Evolutionary conservation across 1,140 invertebrate species (phyloP), one percentile per base, ranked within the genome.

Genomic region (Macrostomum lignano): DNA sequence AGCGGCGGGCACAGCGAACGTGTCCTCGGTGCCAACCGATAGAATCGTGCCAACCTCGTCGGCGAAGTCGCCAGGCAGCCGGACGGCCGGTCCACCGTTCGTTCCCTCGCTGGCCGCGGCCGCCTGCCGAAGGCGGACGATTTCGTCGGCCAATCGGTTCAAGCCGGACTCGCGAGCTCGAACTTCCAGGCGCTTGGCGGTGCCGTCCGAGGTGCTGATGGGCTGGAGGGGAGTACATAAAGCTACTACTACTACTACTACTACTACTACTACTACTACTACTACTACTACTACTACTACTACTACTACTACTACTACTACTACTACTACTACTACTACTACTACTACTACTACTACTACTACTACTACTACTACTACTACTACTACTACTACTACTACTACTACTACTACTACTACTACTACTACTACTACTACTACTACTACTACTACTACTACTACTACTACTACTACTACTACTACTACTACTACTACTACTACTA

Each of bases 321-420:
- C 29, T 30, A 14, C 29, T 30, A 14, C 29, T 30, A 14, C 29
- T 30, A 14, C 29, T 30, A 14, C 29, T 30, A 14, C 29, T 30
- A 14, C 29, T 30, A 14, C 29, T 7, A 10, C 7, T 30, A 14
- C 29, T 30, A 14, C 29, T 30, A 14, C 29, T 30, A 14, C 29
- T 30, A 14, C 29, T 30, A 14, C 29, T 7, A 10, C 7, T 30
- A 14, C 29, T 30, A 14, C 29, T 30, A 14, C 29, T 30, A 14
- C 29, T 30, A 14, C 29, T 30, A 14, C 29, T 30, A 14, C 29
- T 30, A 14, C 29, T 30, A 14, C 29, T 30, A 14, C 29, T 30
- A 14, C 29, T 30, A 14, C 29, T 30, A 14, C 29, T 30, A 14
- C 29, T 30, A 14, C 29, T 30, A 14, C 29, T 30, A 14, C 29